Evolutionary conservation across 2,113 vertebrate genomes (phyloP), one percentile per base, ranked within the genome.

Genomic region (Motacilla alba): DNA sequence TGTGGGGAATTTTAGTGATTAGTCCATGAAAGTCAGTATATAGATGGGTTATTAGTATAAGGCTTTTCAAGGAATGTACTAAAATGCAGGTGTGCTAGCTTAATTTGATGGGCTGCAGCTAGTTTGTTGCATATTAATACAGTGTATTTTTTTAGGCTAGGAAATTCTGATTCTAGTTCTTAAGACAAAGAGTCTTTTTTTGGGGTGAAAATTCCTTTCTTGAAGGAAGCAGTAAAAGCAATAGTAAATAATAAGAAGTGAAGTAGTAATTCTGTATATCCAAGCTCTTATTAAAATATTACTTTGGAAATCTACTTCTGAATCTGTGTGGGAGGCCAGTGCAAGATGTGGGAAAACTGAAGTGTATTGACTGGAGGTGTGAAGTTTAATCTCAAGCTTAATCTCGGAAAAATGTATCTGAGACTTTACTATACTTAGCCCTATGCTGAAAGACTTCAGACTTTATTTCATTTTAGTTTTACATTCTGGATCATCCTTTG

Each of bases 1-100:
- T 83, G 39, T 92, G 75, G 67, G 67, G 74, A 96, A 91, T 80
- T 95, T 96, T 60, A 96, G 93, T 80, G 88, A 74, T 93, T 95
- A 96, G 80, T 83, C 87, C 58, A 6, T 97, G 82, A 80, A 94
- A 96, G 73, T 90, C 78, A 67, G 28, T 90, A 53, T 90, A 8
- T 74, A 68, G 76, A 64, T 88, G 52, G 35, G 26, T 85, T 88
- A 19, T 64, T 83, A 35, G 50, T 50, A 9, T 59, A 47, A 89
- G 55, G 59, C 55, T 89, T 87, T 90, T 92, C 37, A 63, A 72
- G 75, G 90, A 76, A 23, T 2, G 1, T 37, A 28, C 28, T 66
- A 31, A 82, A 73, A 66, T 33, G 85, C 70, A 56, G 39, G n/a
- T 72, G 24, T 58, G 50, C 69, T 52, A 24, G 16, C 33, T 86